Conservation (phyloP, 1,140 invertebrate genomes). For the Calephelis nemesis region DNA sequence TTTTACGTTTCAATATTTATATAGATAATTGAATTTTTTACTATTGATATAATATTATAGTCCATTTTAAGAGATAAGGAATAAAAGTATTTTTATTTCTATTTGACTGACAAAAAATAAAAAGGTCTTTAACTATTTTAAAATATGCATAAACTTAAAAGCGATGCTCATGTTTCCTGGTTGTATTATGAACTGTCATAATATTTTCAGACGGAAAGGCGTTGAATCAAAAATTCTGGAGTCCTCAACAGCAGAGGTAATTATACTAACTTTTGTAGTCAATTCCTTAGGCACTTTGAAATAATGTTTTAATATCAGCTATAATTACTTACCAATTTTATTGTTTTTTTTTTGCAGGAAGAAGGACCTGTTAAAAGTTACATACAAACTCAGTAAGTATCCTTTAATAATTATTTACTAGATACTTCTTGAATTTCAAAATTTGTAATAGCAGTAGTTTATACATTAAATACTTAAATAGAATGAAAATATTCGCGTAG, state of each 20-base stretch:
- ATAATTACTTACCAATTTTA: not conserved
- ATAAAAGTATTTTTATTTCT: no score
- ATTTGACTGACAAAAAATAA: no score
- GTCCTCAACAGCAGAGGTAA: constrained; percentile 33
- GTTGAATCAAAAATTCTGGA: constrained; percentile 41
- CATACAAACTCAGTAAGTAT: constrained; percentile 55
- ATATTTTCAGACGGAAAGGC: constrained; percentile 45
- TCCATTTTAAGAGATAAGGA: no score
- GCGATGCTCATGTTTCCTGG: no score
- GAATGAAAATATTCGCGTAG: no score
- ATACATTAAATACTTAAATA: not conserved
- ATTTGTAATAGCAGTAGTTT: not conserved
- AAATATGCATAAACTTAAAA: not conserved
- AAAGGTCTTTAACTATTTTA: not conserved
- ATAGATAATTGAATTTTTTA: no score
- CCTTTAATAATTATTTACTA: not conserved
- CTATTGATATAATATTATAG: no score
- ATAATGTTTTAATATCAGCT: not conserved
- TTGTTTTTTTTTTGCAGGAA: constrained; percentile 32
- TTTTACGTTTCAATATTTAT: no score
- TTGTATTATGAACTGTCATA: not conserved
- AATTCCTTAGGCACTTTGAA: not conserved
- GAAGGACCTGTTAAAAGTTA: constrained; percentile 44
- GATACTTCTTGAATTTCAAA: not conserved
- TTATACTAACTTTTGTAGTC: not conserved